These are phyloP conservation scores for Watsonalla binaria DNA, from an alignment of 2,888 invertebrate species.

Conservation along the genomic window DNA sequence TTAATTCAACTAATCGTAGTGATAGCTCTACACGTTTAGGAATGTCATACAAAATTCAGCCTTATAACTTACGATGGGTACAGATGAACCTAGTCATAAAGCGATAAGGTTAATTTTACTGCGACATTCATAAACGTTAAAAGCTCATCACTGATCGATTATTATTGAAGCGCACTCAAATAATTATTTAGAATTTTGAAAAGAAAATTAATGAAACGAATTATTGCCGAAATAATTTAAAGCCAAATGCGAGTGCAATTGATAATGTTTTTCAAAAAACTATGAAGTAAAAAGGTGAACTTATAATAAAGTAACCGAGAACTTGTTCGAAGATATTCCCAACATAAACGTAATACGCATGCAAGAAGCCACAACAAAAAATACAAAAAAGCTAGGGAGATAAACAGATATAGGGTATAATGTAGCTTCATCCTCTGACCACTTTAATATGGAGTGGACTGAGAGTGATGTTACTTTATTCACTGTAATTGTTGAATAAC, in stretches of 20 bases:
- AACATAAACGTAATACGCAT: constrained; percentile 7
- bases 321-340: background rate
- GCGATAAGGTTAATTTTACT: no score
- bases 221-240: background rate
- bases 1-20: no score
- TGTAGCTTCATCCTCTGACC: background rate
- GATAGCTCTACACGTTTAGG: no score
- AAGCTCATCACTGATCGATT: background rate
- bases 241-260: constrained; percentile 1
- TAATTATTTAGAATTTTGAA: background rate
- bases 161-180: background rate
- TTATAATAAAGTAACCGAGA: constrained; percentile 2
- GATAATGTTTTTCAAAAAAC: background rate
- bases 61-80: no score
- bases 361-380: constrained; percentile 19
- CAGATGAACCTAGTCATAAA: no score
- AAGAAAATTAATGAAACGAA: background rate
- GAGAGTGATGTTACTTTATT: background rate
- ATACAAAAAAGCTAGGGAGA: constrained; percentile 10
- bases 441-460: background rate
- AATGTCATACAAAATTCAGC: no score
- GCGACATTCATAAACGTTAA: no score
- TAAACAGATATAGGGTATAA: constrained; percentile 1
- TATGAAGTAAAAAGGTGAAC: background rate
- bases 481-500: background rate